These are phyloP conservation scores for Coregonus suidteri DNA, from an alignment of 2,797 vertebrate genomes.

Conservation along the genomic window DNA sequence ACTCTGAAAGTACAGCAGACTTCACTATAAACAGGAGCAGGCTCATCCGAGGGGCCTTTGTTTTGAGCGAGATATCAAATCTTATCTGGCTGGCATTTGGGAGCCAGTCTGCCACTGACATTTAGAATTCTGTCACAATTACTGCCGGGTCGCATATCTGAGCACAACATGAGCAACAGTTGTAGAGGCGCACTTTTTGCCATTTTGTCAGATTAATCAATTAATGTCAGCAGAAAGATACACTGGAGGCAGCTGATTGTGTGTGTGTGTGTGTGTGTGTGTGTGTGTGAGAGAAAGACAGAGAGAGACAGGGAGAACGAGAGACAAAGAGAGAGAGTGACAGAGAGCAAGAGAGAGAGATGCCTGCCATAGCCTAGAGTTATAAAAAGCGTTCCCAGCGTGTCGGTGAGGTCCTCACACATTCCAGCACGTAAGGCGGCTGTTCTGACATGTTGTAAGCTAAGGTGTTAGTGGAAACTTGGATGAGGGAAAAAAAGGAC, in stretches of 20 bases:
- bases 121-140: constrained; percentile 61
- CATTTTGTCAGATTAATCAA: constrained; percentile 31
- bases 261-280: background rate
- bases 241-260: background rate
- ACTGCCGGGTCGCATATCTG: constrained; percentile 34
- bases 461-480: constrained; percentile 72
- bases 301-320: background rate
- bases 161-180: constrained; percentile 41
- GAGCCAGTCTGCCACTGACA: constrained; percentile 60
- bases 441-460: constrained; percentile 91
- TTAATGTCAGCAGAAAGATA: constrained; percentile 7
- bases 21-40: constrained; percentile 47
- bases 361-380: constrained; percentile 26
- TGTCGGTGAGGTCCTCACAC: constrained; percentile 70
- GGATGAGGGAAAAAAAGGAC: constrained; percentile 49
- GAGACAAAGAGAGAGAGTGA: constrained; percentile 7
- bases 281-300: background rate
- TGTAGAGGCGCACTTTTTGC: constrained; percentile 43
- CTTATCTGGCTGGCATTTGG: constrained; percentile 70
- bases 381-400: constrained; percentile 49
- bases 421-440: constrained; percentile 86
- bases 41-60: constrained; percentile 50
- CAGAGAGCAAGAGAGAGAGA: constrained; percentile 18
- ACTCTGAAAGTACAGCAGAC: constrained; percentile 48
- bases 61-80: constrained; percentile 60